phyloP scores from a whole-genome alignment of 2,113 vertebrate genomes.

The Albula glossodonta region DNA sequence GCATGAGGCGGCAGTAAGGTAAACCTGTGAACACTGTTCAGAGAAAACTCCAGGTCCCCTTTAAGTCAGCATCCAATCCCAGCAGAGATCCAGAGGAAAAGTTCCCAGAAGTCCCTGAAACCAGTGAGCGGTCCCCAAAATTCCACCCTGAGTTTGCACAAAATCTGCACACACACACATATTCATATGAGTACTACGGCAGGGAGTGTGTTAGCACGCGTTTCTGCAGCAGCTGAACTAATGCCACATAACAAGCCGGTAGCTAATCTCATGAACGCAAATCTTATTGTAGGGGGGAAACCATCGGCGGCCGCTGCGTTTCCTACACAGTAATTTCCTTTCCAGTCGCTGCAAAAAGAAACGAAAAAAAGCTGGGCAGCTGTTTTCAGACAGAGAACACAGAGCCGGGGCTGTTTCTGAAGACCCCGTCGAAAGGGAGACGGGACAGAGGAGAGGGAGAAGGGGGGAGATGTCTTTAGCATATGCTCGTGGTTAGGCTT shows the following conservation, averaged over 20 bases:
- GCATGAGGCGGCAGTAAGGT: not conserved
- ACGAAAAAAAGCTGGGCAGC: not conserved
- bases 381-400: constrained; percentile 1
- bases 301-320: not conserved
- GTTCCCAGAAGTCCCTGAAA: no score
- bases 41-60: no score
- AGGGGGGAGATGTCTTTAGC: not conserved
- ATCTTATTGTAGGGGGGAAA: not conserved
- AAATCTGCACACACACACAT: no score
- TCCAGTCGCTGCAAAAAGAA: not conserved
- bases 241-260: not conserved
- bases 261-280: not conserved
- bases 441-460: not conserved
- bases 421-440: constrained; percentile 2
- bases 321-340: constrained; percentile 1
- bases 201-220: not conserved
- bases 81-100: no score
- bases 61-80: no score
- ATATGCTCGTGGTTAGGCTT: not conserved
- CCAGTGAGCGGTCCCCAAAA: no score
- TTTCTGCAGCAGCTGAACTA: not conserved
- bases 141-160: no score
- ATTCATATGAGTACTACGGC: no score
- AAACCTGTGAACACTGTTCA: not conserved
- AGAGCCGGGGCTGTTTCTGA: not conserved